Evolutionary conservation across 2,888 invertebrate genomes (phyloP), one percentile per base, ranked within the genome.

Genomic region (Leptarthrus brevirostris): DNA sequence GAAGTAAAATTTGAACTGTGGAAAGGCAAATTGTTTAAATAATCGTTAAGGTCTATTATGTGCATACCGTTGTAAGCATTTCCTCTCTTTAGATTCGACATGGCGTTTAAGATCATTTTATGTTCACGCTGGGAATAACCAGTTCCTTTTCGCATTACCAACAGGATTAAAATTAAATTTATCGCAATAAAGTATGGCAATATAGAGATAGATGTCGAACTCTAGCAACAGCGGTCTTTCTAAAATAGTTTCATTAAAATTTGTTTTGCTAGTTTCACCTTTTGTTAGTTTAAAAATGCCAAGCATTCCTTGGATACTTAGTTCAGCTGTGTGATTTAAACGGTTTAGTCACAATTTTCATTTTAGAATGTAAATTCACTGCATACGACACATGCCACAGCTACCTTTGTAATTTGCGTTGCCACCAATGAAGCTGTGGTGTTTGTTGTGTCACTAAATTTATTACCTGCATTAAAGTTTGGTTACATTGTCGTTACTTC

Each of bases 391-490:
- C 61, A 61, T 61, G 34, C 61, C 61, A 36, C 16, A 5, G 61
- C 30, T 30, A 30, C 30, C 30, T 30, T 6, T 30, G 34, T 40
- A n/a, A n/a, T n/a, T n/a, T 10, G 56, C 14, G 26, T 30, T 30
- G 16, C 66, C 66, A 49, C 49, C 66, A 26, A 20, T 47, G 49
- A 47, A 47, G 47, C 24, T 49, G 47, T 47, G 66, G 66, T 26
- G 66, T 66, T 66, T 24, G 26, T 22, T 5, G 66, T 24, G 66
- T 24, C 66, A 66, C 49, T 18, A n/a, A 30, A 66, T 66, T 66
- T 66, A 66, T 66, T 49, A 26, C 66, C 14, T 16, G 66, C 66
- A 66, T 49, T 49, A 66, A 66, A 49, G 66, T 24, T 66, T 47
- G 26, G 47, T 36, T 26, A 12, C 30, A 47, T 6, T 66, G 66